Evolutionary conservation across 2,888 invertebrate species (phyloP).

Genomic region (Drosophila engyochracea): DNA sequence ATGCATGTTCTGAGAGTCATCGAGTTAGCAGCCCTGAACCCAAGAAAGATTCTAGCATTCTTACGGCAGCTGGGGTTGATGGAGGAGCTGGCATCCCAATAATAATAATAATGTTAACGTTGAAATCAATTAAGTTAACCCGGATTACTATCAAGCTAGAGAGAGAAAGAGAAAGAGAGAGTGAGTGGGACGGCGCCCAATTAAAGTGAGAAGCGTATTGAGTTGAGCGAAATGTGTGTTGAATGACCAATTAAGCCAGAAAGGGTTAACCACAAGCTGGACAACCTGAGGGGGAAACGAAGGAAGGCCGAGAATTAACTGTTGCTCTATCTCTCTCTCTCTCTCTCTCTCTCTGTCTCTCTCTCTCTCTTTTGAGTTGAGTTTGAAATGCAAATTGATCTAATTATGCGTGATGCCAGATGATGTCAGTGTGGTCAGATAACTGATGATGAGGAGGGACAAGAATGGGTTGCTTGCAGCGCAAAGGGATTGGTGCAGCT

Average conservation of each 20-base stretch:
- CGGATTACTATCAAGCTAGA: not conserved
- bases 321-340: constrained; percentile 18
- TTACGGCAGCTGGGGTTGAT: too few relatives aligned
- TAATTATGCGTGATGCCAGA: constrained; percentile 39
- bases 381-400: constrained; percentile 49
- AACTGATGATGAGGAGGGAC: not conserved
- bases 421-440: constrained; percentile 24
- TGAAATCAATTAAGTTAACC: not conserved
- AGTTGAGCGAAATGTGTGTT: constrained; percentile 20
- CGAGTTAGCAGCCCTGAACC: too few relatives aligned
- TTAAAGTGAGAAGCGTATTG: constrained; percentile 10
- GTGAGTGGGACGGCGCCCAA: not conserved
- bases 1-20: too few relatives aligned
- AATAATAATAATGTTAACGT: not conserved
- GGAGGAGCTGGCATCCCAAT: too few relatives aligned
- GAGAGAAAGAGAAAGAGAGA: not conserved
- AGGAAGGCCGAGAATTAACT: constrained; percentile 6
- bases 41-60: too few relatives aligned
- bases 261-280: constrained; percentile 35
- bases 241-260: constrained; percentile 15
- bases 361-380: not conserved
- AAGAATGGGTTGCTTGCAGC: not conserved
- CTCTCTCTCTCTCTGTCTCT: not conserved
- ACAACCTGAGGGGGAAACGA: not conserved
- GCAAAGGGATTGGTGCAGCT: not conserved